Evolutionary conservation across 92 coral and sea anemone genomes (phyloP), one percentile per base, ranked within the genome.

Genomic region (Zoanthus sociatus): DNA sequence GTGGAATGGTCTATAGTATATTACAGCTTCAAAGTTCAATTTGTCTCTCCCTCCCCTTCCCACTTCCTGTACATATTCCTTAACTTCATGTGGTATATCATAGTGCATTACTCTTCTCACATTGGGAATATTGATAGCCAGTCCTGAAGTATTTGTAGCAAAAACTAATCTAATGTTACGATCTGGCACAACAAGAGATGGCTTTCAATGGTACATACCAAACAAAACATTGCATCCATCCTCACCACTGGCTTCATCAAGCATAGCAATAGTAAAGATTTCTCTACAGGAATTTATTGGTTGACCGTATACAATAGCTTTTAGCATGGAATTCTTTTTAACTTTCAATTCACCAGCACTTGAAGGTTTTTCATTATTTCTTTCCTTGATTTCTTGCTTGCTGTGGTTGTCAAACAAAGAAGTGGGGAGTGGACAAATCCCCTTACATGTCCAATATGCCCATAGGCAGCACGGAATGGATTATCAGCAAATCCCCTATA

Each of bases 391-490:
- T 78, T 87, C 53, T 31, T 69, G 60, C 82, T 50, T 13, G 87
- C 86, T 12, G 86, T 87, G 9, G 90, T 9, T 48, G 53, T 48
- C 1, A 48, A 48, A 48, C 90, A 87, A 63, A 79, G 77, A 5
- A 87, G 26, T 17, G 87, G 86, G 51, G 71, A 70, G 50, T 68
- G 64, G 45, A 79, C 82, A 71, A 79, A 78, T 48, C 86, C 82
- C 37, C 79, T 42, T 53, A 87, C 21, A 56, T 79, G 46, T 42
- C 90, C 86, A 70, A 79, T 70, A 61, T 71, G 69, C 58, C 81
- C 87, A 79, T 79, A 71, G 55, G 90, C 79, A 47, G 53, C 79
- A 20, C 87, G 76, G 33, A 87, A 87, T 70, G 86, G 90, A 31
- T 20, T 76, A 47, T 58, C 82, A 26, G 56, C 45, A 56, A 48